phyloP scores from a whole-genome alignment of 2,797 vertebrate genomes.

The Myripristis murdjan region DNA sequence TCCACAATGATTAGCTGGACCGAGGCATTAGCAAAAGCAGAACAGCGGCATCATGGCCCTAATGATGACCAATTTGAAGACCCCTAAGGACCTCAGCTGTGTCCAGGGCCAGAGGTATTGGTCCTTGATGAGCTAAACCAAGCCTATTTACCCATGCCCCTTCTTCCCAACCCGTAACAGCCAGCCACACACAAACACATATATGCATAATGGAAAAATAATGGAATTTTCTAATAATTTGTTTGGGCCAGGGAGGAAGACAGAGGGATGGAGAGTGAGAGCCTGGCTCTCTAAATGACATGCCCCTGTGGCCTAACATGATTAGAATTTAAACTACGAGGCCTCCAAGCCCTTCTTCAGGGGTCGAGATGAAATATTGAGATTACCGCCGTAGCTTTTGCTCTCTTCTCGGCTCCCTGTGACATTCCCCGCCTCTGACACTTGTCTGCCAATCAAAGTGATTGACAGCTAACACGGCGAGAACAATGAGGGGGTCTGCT shows the following conservation, averaged over 20 bases:
- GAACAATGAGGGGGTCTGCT: constrained; percentile 67
- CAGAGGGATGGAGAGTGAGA: constrained; percentile 65
- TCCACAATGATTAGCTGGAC: constrained; percentile 54
- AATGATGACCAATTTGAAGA: constrained; percentile 85
- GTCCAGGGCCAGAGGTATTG: constrained; percentile 80
- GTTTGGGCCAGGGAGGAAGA: constrained; percentile 76
- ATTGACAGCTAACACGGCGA: constrained; percentile 81
- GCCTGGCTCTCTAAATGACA: constrained; percentile 80
- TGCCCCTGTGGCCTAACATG: constrained; percentile 86
- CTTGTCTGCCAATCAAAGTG: constrained; percentile 88
- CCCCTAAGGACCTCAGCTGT: constrained; percentile 85
- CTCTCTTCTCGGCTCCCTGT: constrained; percentile 66
- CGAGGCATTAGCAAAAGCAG: constrained; percentile 67
- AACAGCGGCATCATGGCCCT: constrained; percentile 77
- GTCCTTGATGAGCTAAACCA: constrained; percentile 84
- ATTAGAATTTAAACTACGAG: constrained; percentile 87
- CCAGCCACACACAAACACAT: constrained; percentile 81
- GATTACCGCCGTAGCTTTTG: constrained; percentile 75
- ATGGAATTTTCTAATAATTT: constrained; percentile 88
- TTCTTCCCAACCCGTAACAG: constrained; percentile 61
- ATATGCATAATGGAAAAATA: constrained; percentile 89
- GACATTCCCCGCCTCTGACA: constrained; percentile 84
- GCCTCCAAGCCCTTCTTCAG: constrained; percentile 66
- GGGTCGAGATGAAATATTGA: constrained; percentile 85
- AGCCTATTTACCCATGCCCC: constrained; percentile 79